phyloP scores from a whole-genome alignment of 2,797 vertebrate genomes.

The Anomalospiza imberbis region DNA sequence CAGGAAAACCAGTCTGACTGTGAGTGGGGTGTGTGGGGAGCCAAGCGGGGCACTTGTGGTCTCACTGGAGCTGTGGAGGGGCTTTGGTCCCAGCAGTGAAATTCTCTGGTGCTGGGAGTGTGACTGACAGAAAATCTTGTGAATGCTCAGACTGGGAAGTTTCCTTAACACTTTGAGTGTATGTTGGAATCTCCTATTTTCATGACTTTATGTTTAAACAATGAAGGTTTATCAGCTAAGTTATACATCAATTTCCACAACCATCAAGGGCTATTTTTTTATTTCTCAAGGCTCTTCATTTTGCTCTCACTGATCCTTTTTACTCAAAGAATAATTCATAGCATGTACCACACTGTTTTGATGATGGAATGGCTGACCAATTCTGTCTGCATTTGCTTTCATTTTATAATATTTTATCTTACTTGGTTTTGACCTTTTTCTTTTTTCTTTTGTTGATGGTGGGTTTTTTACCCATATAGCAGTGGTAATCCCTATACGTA shows the following conservation, averaged over 20 bases:
- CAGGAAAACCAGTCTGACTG: neutral
- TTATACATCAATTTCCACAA: neutral
- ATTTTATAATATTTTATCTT: neutral
- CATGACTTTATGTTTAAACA: neutral
- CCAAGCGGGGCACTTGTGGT: no score
- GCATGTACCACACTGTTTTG: accelerated
- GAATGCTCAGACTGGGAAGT: neutral
- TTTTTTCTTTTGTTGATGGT: neutral
- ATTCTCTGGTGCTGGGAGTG: neutral
- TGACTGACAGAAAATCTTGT: accelerated
- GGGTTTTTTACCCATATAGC: neutral
- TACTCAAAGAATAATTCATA: neutral
- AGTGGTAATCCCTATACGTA: neutral
- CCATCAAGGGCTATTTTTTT: neutral
- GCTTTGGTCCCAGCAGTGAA: accelerated
- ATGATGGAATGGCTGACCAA: neutral
- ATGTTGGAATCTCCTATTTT: neutral
- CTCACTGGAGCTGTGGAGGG: neutral
- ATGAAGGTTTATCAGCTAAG: neutral
- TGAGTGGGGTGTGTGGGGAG: neutral
- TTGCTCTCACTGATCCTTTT: neutral
- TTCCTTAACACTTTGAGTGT: neutral
- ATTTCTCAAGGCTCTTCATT: neutral
- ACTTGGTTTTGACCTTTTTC: neutral
- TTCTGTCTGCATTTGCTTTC: neutral